A percentile compares a stretch with the other conserved stretches of the same genome.
phyloP scores from a whole-genome alignment of 1,140 invertebrate genomes.

The Dysdera silvatica region DNA sequence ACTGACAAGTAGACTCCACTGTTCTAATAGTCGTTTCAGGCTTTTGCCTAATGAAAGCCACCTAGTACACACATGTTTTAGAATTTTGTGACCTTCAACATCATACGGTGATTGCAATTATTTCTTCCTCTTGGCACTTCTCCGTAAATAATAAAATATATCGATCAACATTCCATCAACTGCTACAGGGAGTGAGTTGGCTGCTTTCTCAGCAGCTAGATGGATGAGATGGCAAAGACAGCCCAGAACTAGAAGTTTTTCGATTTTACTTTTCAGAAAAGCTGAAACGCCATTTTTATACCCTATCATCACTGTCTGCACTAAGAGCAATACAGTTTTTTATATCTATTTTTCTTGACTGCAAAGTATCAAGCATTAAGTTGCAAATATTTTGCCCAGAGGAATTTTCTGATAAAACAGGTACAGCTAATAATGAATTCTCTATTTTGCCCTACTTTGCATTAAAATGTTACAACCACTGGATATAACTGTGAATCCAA shows the following conservation, averaged over 20 bases:
- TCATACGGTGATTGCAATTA: not conserved
- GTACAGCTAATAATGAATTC: not conserved
- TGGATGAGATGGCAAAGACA: not conserved
- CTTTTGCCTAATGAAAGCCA: not conserved
- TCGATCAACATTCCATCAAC: not conserved
- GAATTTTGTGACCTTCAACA: not conserved
- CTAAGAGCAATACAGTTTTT: not conserved
- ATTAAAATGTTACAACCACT: not conserved
- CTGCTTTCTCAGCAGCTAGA: conserved; percentile 2
- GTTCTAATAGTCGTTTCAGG: not conserved
- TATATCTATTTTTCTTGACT: not conserved
- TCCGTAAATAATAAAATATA: not conserved
- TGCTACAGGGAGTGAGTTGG: not conserved
- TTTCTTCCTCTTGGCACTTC: not conserved
- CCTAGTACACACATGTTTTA: not conserved
- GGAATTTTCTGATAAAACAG: not conserved
- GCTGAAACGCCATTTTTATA: not conserved
- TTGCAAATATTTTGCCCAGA: not conserved
- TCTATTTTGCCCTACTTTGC: not conserved
- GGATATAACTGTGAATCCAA: not conserved
- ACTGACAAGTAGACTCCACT: not conserved
- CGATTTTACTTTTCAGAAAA: not conserved
- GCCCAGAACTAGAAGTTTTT: not conserved
- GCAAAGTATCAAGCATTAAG: not conserved
- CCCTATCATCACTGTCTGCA: not conserved